Base-by-base conservation (phyloP, 1,140 invertebrate species). In the Trichogramma pretiosum region DNA sequence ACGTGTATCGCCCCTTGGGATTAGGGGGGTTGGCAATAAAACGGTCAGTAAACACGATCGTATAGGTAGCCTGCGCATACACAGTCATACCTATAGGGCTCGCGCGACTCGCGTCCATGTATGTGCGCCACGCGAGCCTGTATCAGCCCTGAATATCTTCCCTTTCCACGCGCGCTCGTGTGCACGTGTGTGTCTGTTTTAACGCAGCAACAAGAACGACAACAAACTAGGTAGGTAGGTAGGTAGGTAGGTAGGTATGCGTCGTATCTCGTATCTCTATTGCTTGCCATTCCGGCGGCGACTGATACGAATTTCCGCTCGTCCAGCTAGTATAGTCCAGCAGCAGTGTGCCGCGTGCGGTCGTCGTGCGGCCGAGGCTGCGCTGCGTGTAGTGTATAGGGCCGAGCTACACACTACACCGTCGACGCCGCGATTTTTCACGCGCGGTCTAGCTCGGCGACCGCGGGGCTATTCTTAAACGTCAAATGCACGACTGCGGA, bases 221-320 rank as follows among this genome's bases (percentile, higher is more conserved):
- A n/a, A n/a, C n/a, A n/a, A n/a, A n/a, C n/a, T n/a, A n/a, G n/a
- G n/a, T n/a, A n/a, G n/a, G n/a, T n/a, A n/a, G n/a, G n/a, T n/a
- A n/a, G n/a, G n/a, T n/a, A n/a, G n/a, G n/a, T n/a, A n/a, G n/a
- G n/a, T n/a, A n/a, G n/a, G n/a, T n/a, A n/a, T n/a, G n/a, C n/a
- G n/a, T n/a, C n/a, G n/a, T n/a, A n/a, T n/a, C n/a, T n/a, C n/a
- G n/a, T 47, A 46, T 46, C 46, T 24, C 46, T 22, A 22, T 22
- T n/a, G 28, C 37, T 13, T 21, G 21, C 14, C 28, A 40, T 40
- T 47, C 34, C 14, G 28, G n/a, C 14, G 17, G 33, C 16, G 34
- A 43, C 40, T 38, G 39, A 49, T 49, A 43, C 34, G 47, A 49
- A 43, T 49, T 49, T 49, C 32, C 46, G 47, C 17, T 49, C 39